Percentiles rank a stretch among this genome's conserved stretches.
phyloP scores from a whole-genome alignment of 2,888 invertebrate genomes.

The Stictocephala bisonia region DNA sequence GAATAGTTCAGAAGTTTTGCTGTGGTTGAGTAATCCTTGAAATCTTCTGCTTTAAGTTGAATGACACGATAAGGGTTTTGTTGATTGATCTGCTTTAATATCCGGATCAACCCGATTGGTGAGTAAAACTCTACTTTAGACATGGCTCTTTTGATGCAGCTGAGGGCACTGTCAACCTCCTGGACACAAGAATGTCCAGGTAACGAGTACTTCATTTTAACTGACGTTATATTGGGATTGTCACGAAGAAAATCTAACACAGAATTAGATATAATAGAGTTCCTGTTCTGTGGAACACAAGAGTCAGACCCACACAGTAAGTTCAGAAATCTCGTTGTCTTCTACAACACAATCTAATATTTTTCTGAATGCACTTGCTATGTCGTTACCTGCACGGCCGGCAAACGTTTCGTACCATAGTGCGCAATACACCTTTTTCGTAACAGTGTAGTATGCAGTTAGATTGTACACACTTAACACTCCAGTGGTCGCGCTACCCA shows the following conservation, averaged over 20 bases:
- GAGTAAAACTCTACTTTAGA: neutral
- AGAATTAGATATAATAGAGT: conserved; percentile 20
- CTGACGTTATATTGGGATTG: neutral
- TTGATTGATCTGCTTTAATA: conserved; percentile 26
- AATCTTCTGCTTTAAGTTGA: conserved; percentile 32
- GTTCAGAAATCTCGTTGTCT: too few species aligned
- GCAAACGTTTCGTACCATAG: too few species aligned
- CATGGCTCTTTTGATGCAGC: neutral
- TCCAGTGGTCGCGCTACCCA: too few species aligned
- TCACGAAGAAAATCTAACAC: conserved; percentile 18
- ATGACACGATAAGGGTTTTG: conserved; percentile 35
- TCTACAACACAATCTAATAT: too few species aligned
- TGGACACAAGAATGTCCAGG: conserved; percentile 36
- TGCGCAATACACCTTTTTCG: too few species aligned
- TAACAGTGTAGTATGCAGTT: too few species aligned
- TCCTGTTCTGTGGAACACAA: conserved; percentile 24
- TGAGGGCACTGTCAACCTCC: conserved; percentile 10
- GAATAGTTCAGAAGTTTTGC: conserved; percentile 33
- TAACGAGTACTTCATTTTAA: conserved; percentile 28
- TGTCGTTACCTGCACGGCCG: too few species aligned
- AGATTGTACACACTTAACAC: too few species aligned
- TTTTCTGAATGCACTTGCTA: too few species aligned
- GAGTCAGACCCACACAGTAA: conserved; percentile 35
- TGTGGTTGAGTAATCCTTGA: conserved; percentile 6
- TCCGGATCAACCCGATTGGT: conserved; percentile 28